phyloP scores from a whole-genome alignment of 2,797 vertebrate species.

The Xenops minutus region DNA sequence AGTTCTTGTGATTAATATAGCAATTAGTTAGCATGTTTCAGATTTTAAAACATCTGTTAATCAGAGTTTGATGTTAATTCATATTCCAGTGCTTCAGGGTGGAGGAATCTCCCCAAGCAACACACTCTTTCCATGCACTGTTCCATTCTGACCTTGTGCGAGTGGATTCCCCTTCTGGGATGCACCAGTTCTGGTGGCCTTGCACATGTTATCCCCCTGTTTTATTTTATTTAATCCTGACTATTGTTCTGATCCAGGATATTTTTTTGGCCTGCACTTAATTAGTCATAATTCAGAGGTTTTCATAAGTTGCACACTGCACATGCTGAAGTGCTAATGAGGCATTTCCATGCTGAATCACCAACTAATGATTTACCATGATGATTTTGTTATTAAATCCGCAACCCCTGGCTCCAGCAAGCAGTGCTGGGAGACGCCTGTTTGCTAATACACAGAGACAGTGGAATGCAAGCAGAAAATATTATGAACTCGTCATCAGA shows the following conservation, averaged over 20 bases:
- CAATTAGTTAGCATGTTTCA: background rate
- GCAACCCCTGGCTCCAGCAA: background rate
- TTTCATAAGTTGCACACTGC: background rate
- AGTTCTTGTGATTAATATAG: background rate
- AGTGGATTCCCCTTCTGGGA: accelerated
- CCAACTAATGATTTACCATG: background rate
- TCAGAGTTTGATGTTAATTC: background rate
- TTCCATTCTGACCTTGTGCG: accelerated
- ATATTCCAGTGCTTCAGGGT: accelerated
- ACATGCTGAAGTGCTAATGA: conserved; percentile 53
- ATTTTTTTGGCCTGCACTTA: background rate
- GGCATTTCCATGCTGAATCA: conserved; percentile 69
- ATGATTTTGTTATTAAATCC: conserved; percentile 40
- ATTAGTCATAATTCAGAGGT: conserved; percentile 29
- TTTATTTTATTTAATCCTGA: background rate
- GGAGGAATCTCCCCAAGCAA: background rate
- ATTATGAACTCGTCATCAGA: conserved; percentile 60
- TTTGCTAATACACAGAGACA: conserved; percentile 54
- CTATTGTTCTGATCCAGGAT: background rate
- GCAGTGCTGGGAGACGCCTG: conserved; percentile 31
- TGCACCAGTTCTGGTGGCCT: background rate
- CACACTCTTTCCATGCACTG: accelerated
- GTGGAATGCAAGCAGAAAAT: conserved; percentile 69
- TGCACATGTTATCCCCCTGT: background rate
- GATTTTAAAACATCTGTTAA: background rate